phyloP scores from a whole-genome alignment of 2,113 vertebrate genomes.

The Procavia capensis region DNA sequence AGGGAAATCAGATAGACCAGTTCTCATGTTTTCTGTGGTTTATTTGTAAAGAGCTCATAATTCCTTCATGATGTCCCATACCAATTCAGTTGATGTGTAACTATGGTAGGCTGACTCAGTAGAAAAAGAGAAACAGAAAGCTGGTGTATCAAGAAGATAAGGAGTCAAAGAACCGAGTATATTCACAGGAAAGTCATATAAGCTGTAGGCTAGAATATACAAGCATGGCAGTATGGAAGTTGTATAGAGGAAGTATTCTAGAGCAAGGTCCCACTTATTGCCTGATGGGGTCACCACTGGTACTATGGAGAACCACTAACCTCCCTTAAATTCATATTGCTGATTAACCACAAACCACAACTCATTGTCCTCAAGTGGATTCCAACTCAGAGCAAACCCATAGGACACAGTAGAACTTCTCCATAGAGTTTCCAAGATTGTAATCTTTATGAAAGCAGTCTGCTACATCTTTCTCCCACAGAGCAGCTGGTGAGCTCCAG shows the following conservation, averaged over 20 bases:
- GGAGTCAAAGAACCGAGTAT: neutral
- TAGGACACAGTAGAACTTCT: too few relatives aligned
- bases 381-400: too few relatives aligned
- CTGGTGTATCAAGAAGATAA: neutral
- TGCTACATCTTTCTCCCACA: too few relatives aligned
- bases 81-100: neutral
- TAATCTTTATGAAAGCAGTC: too few relatives aligned
- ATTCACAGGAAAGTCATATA: neutral
- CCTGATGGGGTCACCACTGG: neutral
- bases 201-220: neutral
- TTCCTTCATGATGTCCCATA: neutral
- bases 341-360: neutral
- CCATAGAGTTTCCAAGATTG: too few relatives aligned
- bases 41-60: constrained; percentile 8
- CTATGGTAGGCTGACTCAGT: neutral
- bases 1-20: neutral
- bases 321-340: neutral
- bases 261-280: neutral
- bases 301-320: neutral
- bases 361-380: too few relatives aligned
- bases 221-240: neutral
- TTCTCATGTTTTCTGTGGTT: constrained; percentile 11
- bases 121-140: neutral
- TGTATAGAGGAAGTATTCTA: neutral
- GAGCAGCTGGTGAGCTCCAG: too few relatives aligned